A percentile compares a stretch with the other conserved stretches of the same genome.
phyloP scores from a whole-genome alignment of 1,140 invertebrate genomes.

The Lanistes nyassanus region DNA sequence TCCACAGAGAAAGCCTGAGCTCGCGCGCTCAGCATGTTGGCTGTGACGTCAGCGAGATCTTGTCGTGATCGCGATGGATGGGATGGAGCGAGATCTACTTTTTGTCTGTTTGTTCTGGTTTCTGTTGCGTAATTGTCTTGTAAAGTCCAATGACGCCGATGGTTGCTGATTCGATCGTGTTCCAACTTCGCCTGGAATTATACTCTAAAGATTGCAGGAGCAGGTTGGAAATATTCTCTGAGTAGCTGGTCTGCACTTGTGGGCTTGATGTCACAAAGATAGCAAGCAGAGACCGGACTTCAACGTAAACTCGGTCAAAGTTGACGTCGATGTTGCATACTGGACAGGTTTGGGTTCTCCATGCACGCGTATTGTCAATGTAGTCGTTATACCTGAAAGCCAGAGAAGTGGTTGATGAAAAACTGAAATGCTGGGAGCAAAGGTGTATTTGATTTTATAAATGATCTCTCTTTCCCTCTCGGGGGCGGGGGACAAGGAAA shows the following conservation, averaged over 20 bases:
- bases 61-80: not conserved
- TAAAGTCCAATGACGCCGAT: not conserved
- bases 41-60: not conserved
- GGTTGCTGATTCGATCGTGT: too few species aligned
- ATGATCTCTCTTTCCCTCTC: not conserved
- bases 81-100: not conserved
- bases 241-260: too few species aligned
- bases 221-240: too few species aligned
- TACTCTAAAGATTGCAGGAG: too few species aligned
- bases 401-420: not conserved
- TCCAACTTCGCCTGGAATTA: not conserved
- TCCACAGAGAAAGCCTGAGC: constrained; percentile 39
- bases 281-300: too few species aligned
- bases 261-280: too few species aligned
- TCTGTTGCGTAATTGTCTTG: not conserved
- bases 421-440: not conserved
- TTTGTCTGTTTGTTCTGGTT: not conserved
- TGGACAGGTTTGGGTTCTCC: too few species aligned
- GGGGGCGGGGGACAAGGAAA: not conserved
- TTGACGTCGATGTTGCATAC: too few species aligned
- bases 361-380: too few species aligned
- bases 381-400: too few species aligned
- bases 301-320: too few species aligned
- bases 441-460: not conserved
- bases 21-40: constrained; percentile 37